Evolutionary conservation across 2,888 invertebrate genomes (phyloP), one percentile per base, ranked within the genome.

Genomic region (Flexamia atlantica): DNA sequence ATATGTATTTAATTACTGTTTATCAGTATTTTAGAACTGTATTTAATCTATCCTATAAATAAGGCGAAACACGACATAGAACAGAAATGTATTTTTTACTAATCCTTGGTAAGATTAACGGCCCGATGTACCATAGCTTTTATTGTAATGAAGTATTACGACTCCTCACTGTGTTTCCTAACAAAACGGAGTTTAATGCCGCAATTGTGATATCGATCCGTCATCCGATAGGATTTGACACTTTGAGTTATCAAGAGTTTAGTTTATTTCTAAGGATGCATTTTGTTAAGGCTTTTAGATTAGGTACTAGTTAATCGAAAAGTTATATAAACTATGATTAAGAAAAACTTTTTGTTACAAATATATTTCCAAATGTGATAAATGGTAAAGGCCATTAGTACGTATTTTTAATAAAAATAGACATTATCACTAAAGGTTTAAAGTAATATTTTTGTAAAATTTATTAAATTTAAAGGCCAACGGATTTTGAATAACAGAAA

Each of bases 181-280:
- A 9, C 1, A 57, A 3, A 57, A 23, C 20, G 57, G 25, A 57
- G 57, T 57, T 57, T 3, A 25, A 57, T 57, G 20, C 20, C 46
- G 57, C 5, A 57, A 57, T 57, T 57, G 64, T 28, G 64, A 64
- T 64, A 64, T 14, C 14, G 14, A 64, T 12, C 30, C 64, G 64
- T 25, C 64, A 57, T 57, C 12, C 14, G 23, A 28, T 1, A 28
- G n/a, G 1, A 30, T 64, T 28, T 23, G 53, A 53, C 28, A 64
- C 30, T 28, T 64, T 64, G 30, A 64, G 25, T 64, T 64, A 12
- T 64, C 14, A 57, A 64, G 64, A 64, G 64, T 64, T 30, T 53
- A 53, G 53, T 23, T 64, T 64, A 28, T 64, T 14, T 64, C 2
- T 28, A 64, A 28, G 28, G 30, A 14, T 17, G 17, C 12, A 57